Base-by-base conservation (phyloP, 2,888 invertebrate genomes). In the Polyploca ridens region DNA sequence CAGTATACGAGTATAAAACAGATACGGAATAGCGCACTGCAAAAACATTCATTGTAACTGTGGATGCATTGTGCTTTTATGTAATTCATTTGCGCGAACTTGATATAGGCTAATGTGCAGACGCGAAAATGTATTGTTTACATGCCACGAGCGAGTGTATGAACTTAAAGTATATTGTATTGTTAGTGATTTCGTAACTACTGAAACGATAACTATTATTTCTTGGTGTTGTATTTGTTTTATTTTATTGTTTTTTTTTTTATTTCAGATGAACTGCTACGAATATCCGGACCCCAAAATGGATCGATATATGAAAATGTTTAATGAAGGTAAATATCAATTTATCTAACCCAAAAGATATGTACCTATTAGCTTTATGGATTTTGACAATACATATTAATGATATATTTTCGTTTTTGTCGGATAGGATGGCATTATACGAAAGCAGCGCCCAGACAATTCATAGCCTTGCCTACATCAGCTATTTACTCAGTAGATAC, bases 241-340 rank as follows among this genome's bases (percentile, higher is more conserved):
- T 19, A 14, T 63, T 66, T 68, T 58, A 65, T 46, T 68, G 60
- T 33, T 35, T 60, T 64, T 66, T 69, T 64, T 75, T 70, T 76
- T 69, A 72, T 90, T 89, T 68, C 87, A 92, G 91, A 82, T 88
- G 46, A 89, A 86, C 76, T 92, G 91, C 71, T 85, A 84, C 66
- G 90, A 90, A 70, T 89, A 88, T 71, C 80, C 87, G 27, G 71
- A 76, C 62, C 62, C 78, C 35, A 75, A 75, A 58, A 74, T 74
- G 41, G 77, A 81, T 41, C 74, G 79, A 66, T 71, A 82, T 13
- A 76, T 78, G 63, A 77, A 78, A 74, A 74, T 78, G 62, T 74
- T 79, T 63, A 81, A 82, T 61, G 75, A 84, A 81, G 90, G 90
- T 90, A 81, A 68, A 7, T 59, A 41, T 33, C 6, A 5, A 46